phyloP scores from a whole-genome alignment of 2,888 invertebrate species.

The Phasia obesa region DNA sequence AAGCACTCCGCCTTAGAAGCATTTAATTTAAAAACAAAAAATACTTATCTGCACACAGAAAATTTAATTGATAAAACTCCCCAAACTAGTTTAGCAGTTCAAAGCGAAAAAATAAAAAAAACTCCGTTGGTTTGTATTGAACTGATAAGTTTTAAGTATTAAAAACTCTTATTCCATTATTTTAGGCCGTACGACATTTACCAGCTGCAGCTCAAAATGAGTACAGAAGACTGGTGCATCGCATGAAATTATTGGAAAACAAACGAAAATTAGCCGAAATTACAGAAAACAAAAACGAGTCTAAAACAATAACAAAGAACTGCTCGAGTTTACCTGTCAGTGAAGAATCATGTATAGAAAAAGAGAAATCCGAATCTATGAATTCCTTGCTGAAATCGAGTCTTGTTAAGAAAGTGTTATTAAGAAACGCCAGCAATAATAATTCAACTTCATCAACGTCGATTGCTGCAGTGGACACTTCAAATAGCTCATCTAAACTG shows the following conservation, averaged over 20 bases:
- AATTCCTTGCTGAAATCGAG: constrained; percentile 15
- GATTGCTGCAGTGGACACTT: not conserved
- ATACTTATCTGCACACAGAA: constrained; percentile 43
- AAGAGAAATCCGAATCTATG: constrained; percentile 18
- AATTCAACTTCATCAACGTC: constrained; percentile 1
- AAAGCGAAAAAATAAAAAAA: constrained; percentile 4
- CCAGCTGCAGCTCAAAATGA: constrained; percentile 81
- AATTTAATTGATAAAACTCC: constrained; percentile 73
- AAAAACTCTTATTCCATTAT: not conserved
- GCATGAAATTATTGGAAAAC: constrained; percentile 81
- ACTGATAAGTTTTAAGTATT: not conserved
- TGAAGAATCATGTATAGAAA: not conserved
- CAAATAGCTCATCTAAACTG: constrained; percentile 69
- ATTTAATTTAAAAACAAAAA: constrained; percentile 78
- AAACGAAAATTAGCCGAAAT: constrained; percentile 71
- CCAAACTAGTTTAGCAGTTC: not conserved
- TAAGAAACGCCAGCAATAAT: constrained; percentile 59
- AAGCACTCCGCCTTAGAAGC: constrained; percentile 71
- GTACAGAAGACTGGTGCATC: constrained; percentile 79
- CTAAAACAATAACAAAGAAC: not conserved
- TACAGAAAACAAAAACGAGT: not conserved
- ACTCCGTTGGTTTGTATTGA: constrained; percentile 33
- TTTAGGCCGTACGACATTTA: constrained; percentile 81
- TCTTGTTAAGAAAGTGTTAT: constrained; percentile 56
- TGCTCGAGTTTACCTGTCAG: not conserved